Evolutionary conservation across 1,140 invertebrate species (phyloP).

Genomic region (Hycleus phaleratus): DNA sequence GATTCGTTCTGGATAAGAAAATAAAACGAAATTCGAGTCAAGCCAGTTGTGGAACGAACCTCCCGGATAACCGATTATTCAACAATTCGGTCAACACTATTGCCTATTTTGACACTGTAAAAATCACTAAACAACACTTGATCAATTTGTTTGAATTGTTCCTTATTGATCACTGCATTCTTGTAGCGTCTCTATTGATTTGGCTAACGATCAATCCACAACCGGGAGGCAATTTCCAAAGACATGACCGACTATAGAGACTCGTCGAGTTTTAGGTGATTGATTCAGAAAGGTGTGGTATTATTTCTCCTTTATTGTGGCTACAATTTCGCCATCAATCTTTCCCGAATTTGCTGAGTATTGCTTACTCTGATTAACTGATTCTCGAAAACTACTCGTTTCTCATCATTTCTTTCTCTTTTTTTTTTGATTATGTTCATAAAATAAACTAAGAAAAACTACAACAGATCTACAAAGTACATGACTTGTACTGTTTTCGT

Average conservation of each 20-base stretch:
- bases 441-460: slow-evolving; percentile 21
- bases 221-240: slow-evolving; percentile 9
- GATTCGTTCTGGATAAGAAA: slow-evolving; percentile 1
- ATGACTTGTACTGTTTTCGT: slow-evolving; percentile 18
- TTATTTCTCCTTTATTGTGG: too few relatives aligned
- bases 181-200: not conserved
- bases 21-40: too few relatives aligned
- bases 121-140: too few relatives aligned
- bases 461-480: slow-evolving; percentile 19
- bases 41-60: slow-evolving; percentile 15
- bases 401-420: not conserved
- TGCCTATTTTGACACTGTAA: too few relatives aligned
- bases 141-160: too few relatives aligned
- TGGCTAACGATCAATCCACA: not conserved
- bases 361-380: slow-evolving; percentile 8
- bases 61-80: not conserved
- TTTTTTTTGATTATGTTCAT: slow-evolving; percentile 8
- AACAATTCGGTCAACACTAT: not conserved
- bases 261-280: too few relatives aligned
- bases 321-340: too few relatives aligned
- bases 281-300: too few relatives aligned
- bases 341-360: slow-evolving; percentile 1
- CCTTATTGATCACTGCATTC: too few relatives aligned
- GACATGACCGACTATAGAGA: slow-evolving; percentile 7
- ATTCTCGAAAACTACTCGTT: too few relatives aligned